phyloP scores from a whole-genome alignment of 2,797 vertebrate genomes.

The Cebuella pygmaea region DNA sequence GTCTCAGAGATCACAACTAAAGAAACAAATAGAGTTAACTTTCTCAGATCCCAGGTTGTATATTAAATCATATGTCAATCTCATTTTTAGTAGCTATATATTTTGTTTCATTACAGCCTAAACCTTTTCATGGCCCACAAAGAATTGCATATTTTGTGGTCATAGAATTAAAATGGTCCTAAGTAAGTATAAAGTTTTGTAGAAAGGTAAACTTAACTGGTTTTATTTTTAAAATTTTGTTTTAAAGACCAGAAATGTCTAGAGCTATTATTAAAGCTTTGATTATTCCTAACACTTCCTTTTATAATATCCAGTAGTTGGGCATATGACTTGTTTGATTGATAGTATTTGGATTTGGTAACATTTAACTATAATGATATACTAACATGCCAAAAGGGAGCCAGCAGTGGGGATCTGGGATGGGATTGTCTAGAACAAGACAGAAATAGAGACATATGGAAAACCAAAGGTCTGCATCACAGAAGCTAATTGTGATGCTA shows the following conservation, averaged over 20 bases:
- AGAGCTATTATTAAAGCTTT: not conserved
- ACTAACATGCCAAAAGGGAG: not conserved
- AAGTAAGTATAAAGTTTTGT: not conserved
- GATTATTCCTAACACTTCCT: not conserved
- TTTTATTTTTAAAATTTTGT: not conserved
- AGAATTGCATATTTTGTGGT: not conserved
- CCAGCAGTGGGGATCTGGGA: not conserved
- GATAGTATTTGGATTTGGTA: not conserved
- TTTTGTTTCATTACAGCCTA: not conserved
- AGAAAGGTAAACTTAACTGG: not conserved
- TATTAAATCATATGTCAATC: not conserved
- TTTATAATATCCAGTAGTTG: not conserved
- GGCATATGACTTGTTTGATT: not conserved
- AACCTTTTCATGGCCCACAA: not conserved
- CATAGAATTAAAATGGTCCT: not conserved
- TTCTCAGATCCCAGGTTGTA: not conserved
- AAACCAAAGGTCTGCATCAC: not conserved
- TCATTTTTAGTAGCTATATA: not conserved
- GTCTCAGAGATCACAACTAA: not conserved
- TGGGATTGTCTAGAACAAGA: not conserved
- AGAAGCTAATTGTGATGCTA: not conserved
- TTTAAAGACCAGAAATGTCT: not conserved
- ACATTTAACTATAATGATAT: not conserved
- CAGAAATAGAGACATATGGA: not conserved
- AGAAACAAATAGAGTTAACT: not conserved